Conservation (phyloP, 2,113 vertebrate genomes). For the Pseudorhombus dupliciocellatus region DNA sequence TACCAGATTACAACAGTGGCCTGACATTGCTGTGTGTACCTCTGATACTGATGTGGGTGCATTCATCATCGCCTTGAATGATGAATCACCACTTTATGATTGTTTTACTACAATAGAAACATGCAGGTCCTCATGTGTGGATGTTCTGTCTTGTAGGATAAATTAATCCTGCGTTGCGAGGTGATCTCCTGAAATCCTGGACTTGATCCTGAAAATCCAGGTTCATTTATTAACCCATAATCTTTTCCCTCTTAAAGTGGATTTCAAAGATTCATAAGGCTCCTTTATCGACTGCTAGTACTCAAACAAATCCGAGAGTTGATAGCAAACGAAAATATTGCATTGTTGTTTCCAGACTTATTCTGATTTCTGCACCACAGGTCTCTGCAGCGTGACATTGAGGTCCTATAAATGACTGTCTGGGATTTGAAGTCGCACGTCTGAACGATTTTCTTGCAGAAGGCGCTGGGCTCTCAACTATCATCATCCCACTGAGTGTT, state of each 20-base stretch:
- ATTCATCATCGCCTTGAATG: conserved; percentile 15
- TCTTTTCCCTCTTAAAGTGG: conserved; percentile 20
- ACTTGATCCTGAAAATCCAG: conserved; percentile 31
- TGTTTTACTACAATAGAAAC: not conserved
- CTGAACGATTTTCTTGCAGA: conserved; percentile 45
- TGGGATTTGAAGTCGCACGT: conserved; percentile 56
- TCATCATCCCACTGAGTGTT: conserved; percentile 24
- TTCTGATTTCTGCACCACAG: conserved; percentile 50
- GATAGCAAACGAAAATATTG: not conserved
- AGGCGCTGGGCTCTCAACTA: conserved; percentile 30
- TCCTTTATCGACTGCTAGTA: conserved; percentile 9
- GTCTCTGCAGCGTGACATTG: conserved; percentile 43
- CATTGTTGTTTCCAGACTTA: conserved; percentile 29
- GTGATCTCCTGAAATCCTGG: conserved; percentile 18
- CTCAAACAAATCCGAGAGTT: conserved; percentile 8
- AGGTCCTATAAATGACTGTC: conserved; percentile 57
- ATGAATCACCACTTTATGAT: conserved; percentile 4
- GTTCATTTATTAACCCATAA: conserved; percentile 18
- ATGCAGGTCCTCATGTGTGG: not conserved
- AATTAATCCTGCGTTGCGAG: not conserved
- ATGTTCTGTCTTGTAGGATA: not conserved
- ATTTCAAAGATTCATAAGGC: conserved; percentile 33
- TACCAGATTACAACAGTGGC: conserved; percentile 20
- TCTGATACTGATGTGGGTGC: not conserved
- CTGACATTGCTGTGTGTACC: conserved; percentile 14